Base-by-base conservation (phyloP, 2,797 vertebrate genomes). In the Pelochelys cantorii region DNA sequence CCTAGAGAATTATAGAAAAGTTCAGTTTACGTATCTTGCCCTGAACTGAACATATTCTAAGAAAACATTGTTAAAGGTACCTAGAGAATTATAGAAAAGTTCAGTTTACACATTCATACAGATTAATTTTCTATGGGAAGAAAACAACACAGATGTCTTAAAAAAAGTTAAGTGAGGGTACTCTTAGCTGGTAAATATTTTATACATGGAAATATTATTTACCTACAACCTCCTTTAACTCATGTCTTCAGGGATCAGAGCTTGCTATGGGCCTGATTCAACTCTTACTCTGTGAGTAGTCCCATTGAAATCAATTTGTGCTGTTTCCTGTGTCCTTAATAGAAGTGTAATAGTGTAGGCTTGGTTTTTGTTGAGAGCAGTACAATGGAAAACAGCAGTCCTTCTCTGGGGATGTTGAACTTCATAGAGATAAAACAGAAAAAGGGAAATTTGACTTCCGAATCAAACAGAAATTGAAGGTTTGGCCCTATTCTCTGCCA, bases 381-480 rank as follows among this genome's bases (percentile, higher is more conserved):
- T n/a, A 1, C 27, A 86, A 48, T 65, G 7, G 81, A 88, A 54
- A 74, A 14, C 83, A 34, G 52, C 3, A 48, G 18, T 5, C 81
- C 23, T 37, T 92, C 71, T n/a, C 9, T 84, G 55, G 75, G 12
- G 2, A 5, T 82, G 2, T 8, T 84, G 65, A 71, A 37, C 18
- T 71, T 37, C 18, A 86, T 80, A 56, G 81, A 92, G 23, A 79
- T 25, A 22, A 82, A 84, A 92, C 52, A 2, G 52, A 86, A 88
- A 95, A 65, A 81, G 4, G 34, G 65, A 71, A 71, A 71, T 34
- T n/a, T 34, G 18, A 2, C 4, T 84, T 84, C 53, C 2, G 55
- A 79, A 79, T 84, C 1, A 5, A 7, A 52, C n/a, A 29, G 75
- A 83, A 90, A 92, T 55, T n/a, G 1, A 85, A 48, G 77, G 79